A percentile compares a stretch with the other conserved stretches of the same genome.
Conservation (phyloP, 2,113 vertebrate genomes). For the Stegostoma tigrinum region DNA sequence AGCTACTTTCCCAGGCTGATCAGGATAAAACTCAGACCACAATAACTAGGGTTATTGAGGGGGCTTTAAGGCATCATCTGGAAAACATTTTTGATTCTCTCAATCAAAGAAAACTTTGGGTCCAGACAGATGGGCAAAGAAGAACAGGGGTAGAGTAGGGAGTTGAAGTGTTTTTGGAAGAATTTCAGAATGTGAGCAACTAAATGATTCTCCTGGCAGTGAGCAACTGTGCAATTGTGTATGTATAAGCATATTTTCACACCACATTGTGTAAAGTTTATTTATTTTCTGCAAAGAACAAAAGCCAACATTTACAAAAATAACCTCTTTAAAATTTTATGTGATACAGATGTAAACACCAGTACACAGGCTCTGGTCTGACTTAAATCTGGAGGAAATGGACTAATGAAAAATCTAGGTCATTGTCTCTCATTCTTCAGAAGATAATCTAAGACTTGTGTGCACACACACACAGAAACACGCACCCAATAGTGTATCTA, state of each 20-base stretch:
- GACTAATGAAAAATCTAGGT: neutral
- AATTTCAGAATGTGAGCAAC: neutral
- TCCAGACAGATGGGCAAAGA: neutral
- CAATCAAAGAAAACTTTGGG: neutral
- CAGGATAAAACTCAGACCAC: too few species aligned
- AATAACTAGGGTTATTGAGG: neutral
- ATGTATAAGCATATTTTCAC: neutral
- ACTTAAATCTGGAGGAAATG: neutral
- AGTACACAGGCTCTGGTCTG: neutral
- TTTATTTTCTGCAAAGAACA: slow-evolving; percentile 34
- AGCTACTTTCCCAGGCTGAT: too few species aligned
- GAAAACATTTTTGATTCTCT: neutral
- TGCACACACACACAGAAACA: neutral
- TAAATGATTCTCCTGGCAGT: neutral
- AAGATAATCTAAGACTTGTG: neutral
- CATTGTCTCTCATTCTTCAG: neutral
- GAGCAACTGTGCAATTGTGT: neutral
- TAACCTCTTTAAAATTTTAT: slow-evolving; percentile 26
- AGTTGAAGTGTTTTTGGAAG: neutral
- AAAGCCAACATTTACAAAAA: slow-evolving; percentile 31
- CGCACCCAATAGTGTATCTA: neutral
- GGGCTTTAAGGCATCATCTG: neutral
- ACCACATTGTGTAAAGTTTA: slow-evolving; percentile 6
- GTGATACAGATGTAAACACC: neutral
- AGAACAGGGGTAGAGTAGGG: neutral